These are phyloP conservation scores for Mimas tiliae DNA, from an alignment of 2,888 invertebrate genomes.

Conservation along the genomic window DNA sequence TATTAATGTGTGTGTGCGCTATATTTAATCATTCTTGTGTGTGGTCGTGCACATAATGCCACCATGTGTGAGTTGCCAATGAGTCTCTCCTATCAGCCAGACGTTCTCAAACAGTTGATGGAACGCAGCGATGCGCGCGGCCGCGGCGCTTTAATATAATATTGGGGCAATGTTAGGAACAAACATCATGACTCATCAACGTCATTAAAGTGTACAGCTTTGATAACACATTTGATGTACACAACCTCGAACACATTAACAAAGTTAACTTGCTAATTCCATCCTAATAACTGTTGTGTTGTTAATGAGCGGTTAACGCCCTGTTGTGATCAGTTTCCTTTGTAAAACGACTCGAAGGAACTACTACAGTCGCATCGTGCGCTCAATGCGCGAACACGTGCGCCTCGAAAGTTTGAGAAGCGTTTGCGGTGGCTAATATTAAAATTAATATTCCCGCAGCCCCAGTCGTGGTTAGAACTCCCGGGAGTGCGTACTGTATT, in stretches of 20 bases:
- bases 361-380: conserved; percentile 33
- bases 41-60: conserved; percentile 68
- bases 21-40: conserved; percentile 77
- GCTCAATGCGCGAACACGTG: conserved; percentile 38
- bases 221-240: conserved; percentile 31
- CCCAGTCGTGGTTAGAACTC: conserved; percentile 77
- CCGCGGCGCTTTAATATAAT: not conserved
- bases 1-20: conserved; percentile 68
- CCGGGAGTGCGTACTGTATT: conserved; percentile 64
- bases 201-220: not conserved
- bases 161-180: not conserved
- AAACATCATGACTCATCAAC: conserved; percentile 9
- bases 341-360: conserved; percentile 24
- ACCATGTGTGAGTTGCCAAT: conserved; percentile 81
- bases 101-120: conserved; percentile 61
- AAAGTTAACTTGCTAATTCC: conserved; percentile 53
- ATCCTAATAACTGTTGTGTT: conserved; percentile 45
- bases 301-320: conserved; percentile 56
- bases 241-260: conserved; percentile 53
- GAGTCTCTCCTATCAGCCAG: conserved; percentile 71
- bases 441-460: conserved; percentile 79
- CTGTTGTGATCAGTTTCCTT: conserved; percentile 44
- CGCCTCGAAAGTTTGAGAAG: conserved; percentile 64
- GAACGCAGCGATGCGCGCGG: conserved; percentile 23
- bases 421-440: conserved; percentile 74